These are phyloP conservation scores for Petrocephalus microphthalmus DNA, from an alignment of 2,113 vertebrate species.

Conservation along the genomic window DNA sequence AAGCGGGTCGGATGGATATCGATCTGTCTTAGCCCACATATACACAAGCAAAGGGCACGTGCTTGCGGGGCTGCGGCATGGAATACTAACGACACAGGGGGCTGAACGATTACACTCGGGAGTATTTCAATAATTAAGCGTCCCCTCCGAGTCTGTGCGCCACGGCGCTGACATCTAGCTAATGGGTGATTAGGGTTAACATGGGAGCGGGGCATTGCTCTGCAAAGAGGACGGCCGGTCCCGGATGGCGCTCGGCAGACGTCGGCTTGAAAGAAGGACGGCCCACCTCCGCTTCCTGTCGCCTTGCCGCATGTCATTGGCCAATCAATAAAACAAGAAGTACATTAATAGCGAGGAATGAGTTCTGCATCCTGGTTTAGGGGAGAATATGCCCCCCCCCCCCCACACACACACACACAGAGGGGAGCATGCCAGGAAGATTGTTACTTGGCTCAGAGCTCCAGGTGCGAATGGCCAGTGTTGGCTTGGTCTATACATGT, in stretches of 20 bases:
- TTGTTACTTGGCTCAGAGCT: neutral
- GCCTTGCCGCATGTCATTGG: neutral
- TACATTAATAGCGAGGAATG: conserved; percentile 11
- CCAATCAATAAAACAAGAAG: conserved; percentile 5
- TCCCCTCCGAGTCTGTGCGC: neutral
- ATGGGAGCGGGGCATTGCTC: neutral
- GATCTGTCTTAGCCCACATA: neutral
- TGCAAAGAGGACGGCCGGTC: too few relatives aligned
- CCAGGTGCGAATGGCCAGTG: neutral
- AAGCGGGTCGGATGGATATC: neutral
- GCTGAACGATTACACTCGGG: too few relatives aligned
- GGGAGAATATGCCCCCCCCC: neutral
- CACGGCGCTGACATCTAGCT: neutral
- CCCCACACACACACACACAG: neutral
- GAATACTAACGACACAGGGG: neutral
- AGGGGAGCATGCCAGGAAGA: neutral
- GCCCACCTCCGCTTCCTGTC: neutral
- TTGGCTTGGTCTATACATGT: neutral
- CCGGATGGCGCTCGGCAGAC: neutral
- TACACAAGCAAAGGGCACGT: neutral
- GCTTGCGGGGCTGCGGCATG: neutral
- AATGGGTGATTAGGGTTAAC: neutral
- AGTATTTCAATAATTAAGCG: neutral
- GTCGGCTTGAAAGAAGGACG: neutral
- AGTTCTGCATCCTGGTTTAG: neutral